Conservation (phyloP, 2,888 invertebrate species). For the Pyrrhosoma nymphula region DNA sequence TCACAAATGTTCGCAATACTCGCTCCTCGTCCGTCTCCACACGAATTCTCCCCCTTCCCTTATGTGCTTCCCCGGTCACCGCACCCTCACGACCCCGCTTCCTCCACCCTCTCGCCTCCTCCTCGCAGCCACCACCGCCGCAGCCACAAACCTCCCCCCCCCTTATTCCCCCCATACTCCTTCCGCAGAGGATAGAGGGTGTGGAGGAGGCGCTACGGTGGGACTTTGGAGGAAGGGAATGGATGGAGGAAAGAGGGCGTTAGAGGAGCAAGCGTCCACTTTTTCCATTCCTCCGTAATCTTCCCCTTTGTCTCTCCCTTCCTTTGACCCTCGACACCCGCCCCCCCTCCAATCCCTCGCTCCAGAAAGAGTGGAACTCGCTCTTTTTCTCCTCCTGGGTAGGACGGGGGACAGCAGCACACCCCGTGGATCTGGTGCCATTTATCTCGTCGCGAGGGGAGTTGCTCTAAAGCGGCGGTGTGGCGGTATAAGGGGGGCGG, state of each 20-base stretch:
- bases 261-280: neutral
- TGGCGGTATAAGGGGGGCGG: neutral
- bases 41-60: neutral
- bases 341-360: neutral
- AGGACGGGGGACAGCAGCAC: neutral
- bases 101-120: neutral
- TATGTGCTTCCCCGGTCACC: neutral
- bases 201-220: neutral
- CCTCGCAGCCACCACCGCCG: neutral
- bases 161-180: neutral
- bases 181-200: neutral
- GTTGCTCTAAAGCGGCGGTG: neutral
- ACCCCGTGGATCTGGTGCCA: slow-evolving; percentile 29
- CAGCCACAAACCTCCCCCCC: neutral
- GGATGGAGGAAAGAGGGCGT: neutral
- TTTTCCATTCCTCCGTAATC: slow-evolving; percentile 42
- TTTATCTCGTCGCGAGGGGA: slow-evolving; percentile 37
- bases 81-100: neutral
- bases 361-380: neutral
- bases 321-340: neutral
- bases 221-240: neutral
- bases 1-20: neutral
- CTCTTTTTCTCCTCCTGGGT: neutral
- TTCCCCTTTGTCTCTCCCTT: neutral
- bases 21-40: neutral